Base-by-base conservation (phyloP, 2,113 vertebrate species). In the Cnemophilus loriae region DNA sequence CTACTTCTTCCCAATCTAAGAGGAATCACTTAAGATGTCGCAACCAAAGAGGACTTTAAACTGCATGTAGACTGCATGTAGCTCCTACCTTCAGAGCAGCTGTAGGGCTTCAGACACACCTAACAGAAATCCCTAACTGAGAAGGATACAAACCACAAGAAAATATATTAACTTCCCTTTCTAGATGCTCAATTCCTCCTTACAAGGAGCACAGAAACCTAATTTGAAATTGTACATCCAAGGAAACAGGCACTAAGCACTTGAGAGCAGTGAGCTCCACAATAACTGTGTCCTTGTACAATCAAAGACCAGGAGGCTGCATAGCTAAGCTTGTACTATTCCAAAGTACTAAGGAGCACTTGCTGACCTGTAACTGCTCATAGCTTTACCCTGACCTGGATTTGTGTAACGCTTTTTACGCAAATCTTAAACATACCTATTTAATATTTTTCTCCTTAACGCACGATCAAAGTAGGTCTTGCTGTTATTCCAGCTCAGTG, bases 401-500 rank as follows among this genome's bases (percentile, higher is more conserved):
- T 76, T 79, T 61, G 32, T 52, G 59, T 76, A 73, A 73, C 0
- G 3, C 7, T 73, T 87, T 71, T 56, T 49, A 87, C 2, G 11
- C 42, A 76, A 61, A 89, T 82, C 21, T 60, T 65, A 88, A 52
- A 53, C 46, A 61, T 10, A 44, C 3, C 35, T 60, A 44, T 42
- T 95, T 69, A 85, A 46, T 53, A 10, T 23, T 76, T 83, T 75
- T 35, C 60, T 88, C 49, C 26, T 55, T 70, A 69, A 55, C n/a
- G 21, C 42, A 80, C 2, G 5, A 84, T 78, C 73, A 83, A 87
- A 95, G 90, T 49, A 79, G 16, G 14, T 65, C 82, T 83, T 83
- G 70, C 53, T 77, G 79, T 65, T 76, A 88, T 55, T 95, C 75
- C 70, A 90, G 85, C 79, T 74, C 75, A 80, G 71, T 7, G 7